These are phyloP conservation scores for Pristis pectinata DNA, from an alignment of 2,797 vertebrate genomes.

Conservation along the genomic window DNA sequence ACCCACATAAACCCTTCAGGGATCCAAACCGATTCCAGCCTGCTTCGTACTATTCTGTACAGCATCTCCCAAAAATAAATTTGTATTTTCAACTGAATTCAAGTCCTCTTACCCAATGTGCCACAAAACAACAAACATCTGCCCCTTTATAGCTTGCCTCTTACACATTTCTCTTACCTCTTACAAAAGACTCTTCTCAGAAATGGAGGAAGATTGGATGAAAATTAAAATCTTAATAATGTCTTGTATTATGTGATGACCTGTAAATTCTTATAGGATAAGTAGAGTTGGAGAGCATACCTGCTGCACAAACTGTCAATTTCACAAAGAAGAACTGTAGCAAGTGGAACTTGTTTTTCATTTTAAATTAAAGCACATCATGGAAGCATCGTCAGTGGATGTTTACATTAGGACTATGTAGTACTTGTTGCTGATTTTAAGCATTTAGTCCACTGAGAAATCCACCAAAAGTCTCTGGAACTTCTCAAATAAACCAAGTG, in stretches of 20 bases:
- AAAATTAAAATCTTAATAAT: neutral
- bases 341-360: neutral
- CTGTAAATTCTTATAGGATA: neutral
- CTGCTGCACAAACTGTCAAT: slow-evolving; percentile 18
- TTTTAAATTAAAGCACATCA: neutral
- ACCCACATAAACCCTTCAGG: neutral
- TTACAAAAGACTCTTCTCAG: neutral
- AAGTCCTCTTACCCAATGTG: neutral
- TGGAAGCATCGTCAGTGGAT: neutral
- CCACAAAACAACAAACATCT: neutral
- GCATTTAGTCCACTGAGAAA: too few species aligned
- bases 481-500: neutral
- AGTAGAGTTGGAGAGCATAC: too few species aligned
- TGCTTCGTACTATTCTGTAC: neutral
- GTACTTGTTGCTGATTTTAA: neutral
- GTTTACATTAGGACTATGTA: neutral
- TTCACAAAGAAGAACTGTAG: neutral
- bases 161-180: neutral
- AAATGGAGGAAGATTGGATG: neutral
- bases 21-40: neutral
- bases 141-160: neutral
- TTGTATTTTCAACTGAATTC: neutral
- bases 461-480: neutral
- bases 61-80: neutral
- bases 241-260: neutral